Evolutionary conservation across 2,113 vertebrate genomes (phyloP), one percentile per base, ranked within the genome.

Genomic region (Pteropus alecto): DNA sequence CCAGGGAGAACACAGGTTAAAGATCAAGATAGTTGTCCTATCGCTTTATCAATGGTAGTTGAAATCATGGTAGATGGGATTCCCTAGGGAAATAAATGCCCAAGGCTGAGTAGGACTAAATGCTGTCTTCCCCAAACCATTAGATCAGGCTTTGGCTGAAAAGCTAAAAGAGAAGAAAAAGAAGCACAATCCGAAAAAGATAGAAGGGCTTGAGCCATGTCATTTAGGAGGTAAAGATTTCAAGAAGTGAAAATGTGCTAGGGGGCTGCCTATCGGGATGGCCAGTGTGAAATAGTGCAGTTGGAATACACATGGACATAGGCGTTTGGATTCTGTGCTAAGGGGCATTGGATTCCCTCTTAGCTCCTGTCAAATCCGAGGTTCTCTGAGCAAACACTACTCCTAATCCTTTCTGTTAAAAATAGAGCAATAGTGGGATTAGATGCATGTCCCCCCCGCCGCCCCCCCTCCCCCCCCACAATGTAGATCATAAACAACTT

Each of bases 271-370:
- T 63, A 24, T 22, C 10, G 9, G 46, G 30, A 7, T 2, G 12
- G n/a, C 13, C 54, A 5, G 41, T 28, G n/a, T 60, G 54, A 43
- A n/a, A 9, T 0, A 15, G n/a, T 4, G 10, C 7, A 16, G 48
- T 1, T 19, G 41, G 41, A 22, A 35, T 3, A 11, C 22, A 21
- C 24, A 4, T 0, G 0, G 1, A 0, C 0, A 0, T 2, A 1
- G 51, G n/a, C 26, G 3, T 60, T 7, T 7, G 26, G 1, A 15
- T 21, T 77, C 43, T 18, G 15, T 7, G 18, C 16, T 21, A 22
- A 83, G 61, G 30, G 8, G 35, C 54, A 0, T 2, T 8, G 54
- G 65, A n/a, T 33, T 78, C 41, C 51, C 30, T 24, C 21, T 5
- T 15, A 22, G 19, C 51, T 81, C 51, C 11, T 43, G 30, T 35